Percentiles rank a stretch among this genome's conserved stretches.
Evolutionary conservation across 2,113 vertebrate genomes (phyloP).

Genomic region (Microcebus tavaratra): DNA sequence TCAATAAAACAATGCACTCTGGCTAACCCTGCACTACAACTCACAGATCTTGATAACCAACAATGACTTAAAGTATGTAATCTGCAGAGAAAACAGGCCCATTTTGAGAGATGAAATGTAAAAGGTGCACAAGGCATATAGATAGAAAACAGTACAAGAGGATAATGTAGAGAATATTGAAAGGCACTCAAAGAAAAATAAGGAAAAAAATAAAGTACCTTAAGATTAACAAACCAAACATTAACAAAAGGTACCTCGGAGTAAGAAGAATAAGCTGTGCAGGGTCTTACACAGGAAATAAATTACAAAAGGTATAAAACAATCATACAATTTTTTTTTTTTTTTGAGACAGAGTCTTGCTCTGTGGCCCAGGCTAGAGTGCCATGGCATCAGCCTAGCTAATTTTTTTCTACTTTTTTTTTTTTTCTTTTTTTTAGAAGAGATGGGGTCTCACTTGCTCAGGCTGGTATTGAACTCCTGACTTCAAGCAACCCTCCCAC

Average conservation of each 20-base stretch:
- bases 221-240: not conserved
- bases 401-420: too few species aligned
- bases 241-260: not conserved
- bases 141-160: not conserved
- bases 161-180: not conserved
- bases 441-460: too few species aligned
- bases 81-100: not conserved
- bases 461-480: too few species aligned
- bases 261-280: not conserved
- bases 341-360: too few species aligned
- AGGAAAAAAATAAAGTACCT: not conserved
- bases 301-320: constrained; percentile 19
- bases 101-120: constrained; percentile 7
- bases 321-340: not conserved
- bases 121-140: not conserved
- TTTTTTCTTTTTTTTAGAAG: too few species aligned
- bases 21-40: not conserved
- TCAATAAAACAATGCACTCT: not conserved
- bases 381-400: too few species aligned
- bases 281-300: not conserved
- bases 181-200: not conserved
- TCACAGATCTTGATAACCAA: constrained; percentile 6
- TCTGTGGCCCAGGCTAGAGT: too few species aligned
- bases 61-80: not conserved
- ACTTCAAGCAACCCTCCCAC: too few species aligned